These are phyloP conservation scores for Clamator glandarius DNA, from an alignment of 2,797 vertebrate species.

Conservation along the genomic window DNA sequence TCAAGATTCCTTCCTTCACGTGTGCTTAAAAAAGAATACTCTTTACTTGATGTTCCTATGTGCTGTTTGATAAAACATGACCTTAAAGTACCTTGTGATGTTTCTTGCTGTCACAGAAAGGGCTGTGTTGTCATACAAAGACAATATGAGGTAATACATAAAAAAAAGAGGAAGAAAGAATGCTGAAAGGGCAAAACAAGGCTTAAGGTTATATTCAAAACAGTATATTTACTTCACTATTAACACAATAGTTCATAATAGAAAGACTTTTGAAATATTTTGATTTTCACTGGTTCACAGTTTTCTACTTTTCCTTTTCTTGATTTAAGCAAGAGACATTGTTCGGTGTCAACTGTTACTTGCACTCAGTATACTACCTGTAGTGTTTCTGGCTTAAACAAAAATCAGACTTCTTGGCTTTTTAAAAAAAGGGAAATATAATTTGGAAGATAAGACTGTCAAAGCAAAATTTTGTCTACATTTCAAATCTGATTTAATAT, in stretches of 20 bases:
- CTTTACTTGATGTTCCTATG: not conserved
- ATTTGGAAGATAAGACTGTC: not conserved
- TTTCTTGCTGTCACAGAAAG: slow-evolving; percentile 7
- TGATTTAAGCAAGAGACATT: not conserved
- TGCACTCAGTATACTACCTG: not conserved
- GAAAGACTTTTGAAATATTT: not conserved
- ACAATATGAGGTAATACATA: not conserved
- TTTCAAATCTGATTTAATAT: not conserved
- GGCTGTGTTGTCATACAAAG: not conserved
- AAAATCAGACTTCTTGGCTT: not conserved
- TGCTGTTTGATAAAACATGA: not conserved
- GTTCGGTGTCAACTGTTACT: not conserved
- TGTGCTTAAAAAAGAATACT: not conserved
- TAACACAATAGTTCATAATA: not conserved
- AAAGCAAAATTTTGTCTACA: not conserved
- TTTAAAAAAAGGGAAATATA: not conserved
- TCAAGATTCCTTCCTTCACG: not conserved
- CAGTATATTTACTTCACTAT: not conserved
- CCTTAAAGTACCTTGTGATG: not conserved
- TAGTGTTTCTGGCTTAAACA: not conserved
- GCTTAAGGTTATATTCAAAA: not conserved
- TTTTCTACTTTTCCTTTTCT: not conserved
- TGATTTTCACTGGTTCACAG: not conserved
- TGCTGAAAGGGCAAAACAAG: not conserved
- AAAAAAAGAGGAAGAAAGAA: not conserved